Evolutionary conservation across 2,888 invertebrate genomes (phyloP), one percentile per base, ranked within the genome.

Genomic region (Pterobdella sp.): DNA sequence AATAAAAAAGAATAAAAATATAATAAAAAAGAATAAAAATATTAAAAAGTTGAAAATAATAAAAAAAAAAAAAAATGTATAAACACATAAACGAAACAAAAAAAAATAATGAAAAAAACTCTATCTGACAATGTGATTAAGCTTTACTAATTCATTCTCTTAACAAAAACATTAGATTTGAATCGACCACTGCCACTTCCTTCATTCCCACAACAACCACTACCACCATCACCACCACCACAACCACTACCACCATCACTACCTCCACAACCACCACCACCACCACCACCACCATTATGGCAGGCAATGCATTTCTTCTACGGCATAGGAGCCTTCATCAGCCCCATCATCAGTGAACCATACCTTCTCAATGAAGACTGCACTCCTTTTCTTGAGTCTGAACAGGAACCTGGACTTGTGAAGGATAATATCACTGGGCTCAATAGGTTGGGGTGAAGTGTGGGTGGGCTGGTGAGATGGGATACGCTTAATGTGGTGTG

Each of bases 231-330:
- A 67, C 14, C 35, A 7, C 32, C 10, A 4, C 67, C 31, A 67
- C 32, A 32, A 67, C n/a, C 67, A 4, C 29, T 32, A 14, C n/a
- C 7, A 26, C 7, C 7, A 10, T n/a, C 31, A 63, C 7, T n/a
- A 10, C 31, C 7, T 10, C 31, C 64, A 7, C 26, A 63, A 26
- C 7, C 64, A 7, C 7, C 31, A 7, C 31, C 7, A 63, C 31
- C 66, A 18, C n/a, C n/a, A n/a, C 22, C 14, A 18, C 14, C 14
- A n/a, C n/a, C n/a, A n/a, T n/a, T n/a, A n/a, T 64, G 32, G 1
- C 26, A 85, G 85, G 84, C 85, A 18, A 81, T 86, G 78, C 85
- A 85, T 76, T 85, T 85, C 77, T 85, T 81, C 79, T 85, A 85
- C 77, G 85, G 85, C 0, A 79, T 85, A 22, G 85, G 85, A 1